Evolutionary conservation across 2,888 invertebrate genomes (phyloP).

Genomic region (Steromphala cineraria): DNA sequence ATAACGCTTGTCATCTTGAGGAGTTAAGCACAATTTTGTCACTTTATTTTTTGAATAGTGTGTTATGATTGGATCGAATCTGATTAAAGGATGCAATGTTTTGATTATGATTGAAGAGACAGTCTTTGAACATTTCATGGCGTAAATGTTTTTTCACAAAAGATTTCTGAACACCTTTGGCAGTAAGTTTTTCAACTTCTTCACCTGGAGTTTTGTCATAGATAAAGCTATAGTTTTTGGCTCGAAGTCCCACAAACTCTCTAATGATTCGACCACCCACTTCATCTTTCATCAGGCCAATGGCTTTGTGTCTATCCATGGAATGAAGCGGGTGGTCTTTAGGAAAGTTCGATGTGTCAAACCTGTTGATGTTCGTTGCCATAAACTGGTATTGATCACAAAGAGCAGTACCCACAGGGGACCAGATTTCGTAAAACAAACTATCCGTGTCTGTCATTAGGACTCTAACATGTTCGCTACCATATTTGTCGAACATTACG

Average conservation of each 20-base stretch:
- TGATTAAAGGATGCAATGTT: not conserved
- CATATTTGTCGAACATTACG: not conserved
- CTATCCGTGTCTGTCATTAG: not conserved
- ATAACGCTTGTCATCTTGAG: not conserved
- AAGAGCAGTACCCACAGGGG: not conserved
- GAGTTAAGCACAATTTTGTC: not conserved
- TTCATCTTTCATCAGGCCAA: not conserved
- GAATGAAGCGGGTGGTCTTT: not conserved
- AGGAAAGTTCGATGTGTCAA: not conserved
- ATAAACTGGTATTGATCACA: not conserved
- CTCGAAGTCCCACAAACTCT: not conserved
- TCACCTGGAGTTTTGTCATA: not conserved
- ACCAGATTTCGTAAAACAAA: not conserved
- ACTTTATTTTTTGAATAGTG: not conserved
- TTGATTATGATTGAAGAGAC: not conserved
- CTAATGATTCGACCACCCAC: not conserved
- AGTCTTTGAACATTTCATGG: not conserved
- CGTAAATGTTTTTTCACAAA: not conserved
- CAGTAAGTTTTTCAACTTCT: not conserved
- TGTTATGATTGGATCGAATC: not conserved
- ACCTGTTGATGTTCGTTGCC: not conserved
- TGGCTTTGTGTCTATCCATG: not conserved
- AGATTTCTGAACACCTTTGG: not conserved
- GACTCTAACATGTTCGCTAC: not conserved
- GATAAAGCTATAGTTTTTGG: not conserved